phyloP scores from a whole-genome alignment of 1,140 invertebrate genomes.

The Caenorhabditis brenneri region DNA sequence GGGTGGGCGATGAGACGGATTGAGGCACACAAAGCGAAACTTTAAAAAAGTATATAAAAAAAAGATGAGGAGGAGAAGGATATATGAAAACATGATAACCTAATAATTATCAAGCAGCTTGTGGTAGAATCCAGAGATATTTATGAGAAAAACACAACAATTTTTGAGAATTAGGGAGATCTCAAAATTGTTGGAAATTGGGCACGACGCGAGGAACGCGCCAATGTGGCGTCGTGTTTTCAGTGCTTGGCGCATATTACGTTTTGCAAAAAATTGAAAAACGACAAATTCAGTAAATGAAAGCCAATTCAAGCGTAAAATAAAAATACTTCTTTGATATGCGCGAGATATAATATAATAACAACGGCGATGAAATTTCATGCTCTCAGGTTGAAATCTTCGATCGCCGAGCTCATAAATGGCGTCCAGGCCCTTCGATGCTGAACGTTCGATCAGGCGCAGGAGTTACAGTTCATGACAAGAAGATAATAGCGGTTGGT shows the following conservation, averaged over 20 bases:
- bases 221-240: not conserved
- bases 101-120: not conserved
- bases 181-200: not conserved
- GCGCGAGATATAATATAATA: not conserved
- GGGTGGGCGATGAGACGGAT: not conserved
- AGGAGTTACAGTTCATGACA: not conserved
- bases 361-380: no score
- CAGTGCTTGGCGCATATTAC: not conserved
- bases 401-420: conserved; percentile 33
- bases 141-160: not conserved
- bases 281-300: no score
- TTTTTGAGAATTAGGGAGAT: not conserved
- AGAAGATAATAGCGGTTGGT: not conserved
- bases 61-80: no score
- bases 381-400: not conserved
- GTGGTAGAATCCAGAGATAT: not conserved
- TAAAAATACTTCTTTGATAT: not conserved
- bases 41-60: no score
- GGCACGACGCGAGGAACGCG: not conserved
- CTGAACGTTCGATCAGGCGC: conserved; percentile 22
- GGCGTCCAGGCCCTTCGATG: not conserved
- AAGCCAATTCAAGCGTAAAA: not conserved
- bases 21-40: not conserved
- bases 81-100: no score
- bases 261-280: not conserved